phyloP scores from a whole-genome alignment of 2,113 vertebrate species.

The Ovibos moschatus region DNA sequence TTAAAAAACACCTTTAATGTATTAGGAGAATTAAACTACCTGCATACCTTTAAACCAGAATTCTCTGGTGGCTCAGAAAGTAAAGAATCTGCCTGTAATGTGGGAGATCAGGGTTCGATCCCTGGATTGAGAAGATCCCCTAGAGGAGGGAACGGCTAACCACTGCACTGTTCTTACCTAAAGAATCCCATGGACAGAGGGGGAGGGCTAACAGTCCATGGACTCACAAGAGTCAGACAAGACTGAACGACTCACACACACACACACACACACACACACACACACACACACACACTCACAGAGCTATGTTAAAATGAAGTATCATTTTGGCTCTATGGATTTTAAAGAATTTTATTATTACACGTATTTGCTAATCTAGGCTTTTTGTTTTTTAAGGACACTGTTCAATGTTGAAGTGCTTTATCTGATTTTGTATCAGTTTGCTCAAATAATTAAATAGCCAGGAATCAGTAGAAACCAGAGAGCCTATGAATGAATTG shows the following conservation, averaged over 20 bases:
- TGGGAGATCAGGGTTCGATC: neutral
- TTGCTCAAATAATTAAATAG: neutral
- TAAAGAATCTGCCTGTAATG: neutral
- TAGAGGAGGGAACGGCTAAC: neutral
- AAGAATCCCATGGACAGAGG: neutral
- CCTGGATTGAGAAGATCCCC: neutral
- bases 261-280: neutral
- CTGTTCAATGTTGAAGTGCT: neutral
- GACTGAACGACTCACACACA: neutral
- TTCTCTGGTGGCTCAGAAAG: neutral
- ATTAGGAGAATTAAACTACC: neutral
- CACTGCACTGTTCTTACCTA: neutral
- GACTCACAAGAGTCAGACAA: neutral
- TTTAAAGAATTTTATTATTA: neutral
- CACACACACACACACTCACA: neutral
- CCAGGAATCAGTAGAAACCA: neutral
- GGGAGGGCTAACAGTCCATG: neutral
- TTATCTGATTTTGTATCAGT: neutral
- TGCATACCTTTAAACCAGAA: neutral
- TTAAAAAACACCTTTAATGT: conserved; percentile 50
- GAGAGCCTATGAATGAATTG: neutral
- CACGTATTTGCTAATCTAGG: neutral
- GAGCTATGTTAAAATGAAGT: conserved; percentile 31
- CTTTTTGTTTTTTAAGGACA: neutral
- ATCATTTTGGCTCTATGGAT: conserved; percentile 22